Percentiles rank a stretch among this genome's conserved stretches.
Evolutionary conservation across 2,888 invertebrate species (phyloP).

Genomic region (Drosophila quinaria): DNA sequence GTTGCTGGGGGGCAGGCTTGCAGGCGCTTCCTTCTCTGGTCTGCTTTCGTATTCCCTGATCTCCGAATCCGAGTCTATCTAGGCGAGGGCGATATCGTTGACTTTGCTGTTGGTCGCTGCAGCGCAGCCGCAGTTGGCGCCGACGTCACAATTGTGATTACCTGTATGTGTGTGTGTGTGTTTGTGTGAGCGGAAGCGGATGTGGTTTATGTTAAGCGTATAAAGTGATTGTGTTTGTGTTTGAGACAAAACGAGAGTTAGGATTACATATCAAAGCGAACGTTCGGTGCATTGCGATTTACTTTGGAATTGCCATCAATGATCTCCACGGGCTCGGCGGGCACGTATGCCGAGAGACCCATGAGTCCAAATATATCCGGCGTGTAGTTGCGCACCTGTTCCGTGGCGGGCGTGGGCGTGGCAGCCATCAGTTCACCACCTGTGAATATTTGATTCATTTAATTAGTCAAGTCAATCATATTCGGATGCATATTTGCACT

Average conservation of each 20-base stretch:
- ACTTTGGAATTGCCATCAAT: slow-evolving; percentile 90
- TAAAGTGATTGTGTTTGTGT: slow-evolving; percentile 33
- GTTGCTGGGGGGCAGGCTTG: slow-evolving; percentile 8
- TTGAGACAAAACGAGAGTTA: slow-evolving; percentile 45
- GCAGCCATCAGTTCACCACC: slow-evolving; percentile 46
- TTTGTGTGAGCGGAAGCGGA: slow-evolving; percentile 22
- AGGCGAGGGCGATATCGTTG: slow-evolving; percentile 80
- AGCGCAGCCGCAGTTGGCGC: slow-evolving; percentile 65
- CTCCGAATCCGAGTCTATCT: slow-evolving; percentile 69
- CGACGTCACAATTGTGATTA: slow-evolving; percentile 82
- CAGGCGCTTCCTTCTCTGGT: slow-evolving; percentile 6
- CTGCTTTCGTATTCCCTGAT: not conserved
- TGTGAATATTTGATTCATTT: slow-evolving; percentile 1
- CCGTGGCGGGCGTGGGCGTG: slow-evolving; percentile 60
- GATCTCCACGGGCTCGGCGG: slow-evolving; percentile 87
- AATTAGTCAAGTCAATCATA: too few species aligned
- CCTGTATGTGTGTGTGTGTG: slow-evolving; percentile 60
- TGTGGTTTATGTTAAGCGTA: slow-evolving; percentile 7
- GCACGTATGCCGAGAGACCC: slow-evolving; percentile 86
- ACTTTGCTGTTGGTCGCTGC: slow-evolving; percentile 57
- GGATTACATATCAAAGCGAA: slow-evolving; percentile 54
- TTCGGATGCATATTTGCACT: too few species aligned
- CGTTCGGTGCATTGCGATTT: slow-evolving; percentile 74
- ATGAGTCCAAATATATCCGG: slow-evolving; percentile 86
- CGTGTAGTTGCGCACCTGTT: slow-evolving; percentile 69